These are phyloP conservation scores for Tenthredo amoena DNA, from an alignment of 2,888 invertebrate species.

Conservation along the genomic window DNA sequence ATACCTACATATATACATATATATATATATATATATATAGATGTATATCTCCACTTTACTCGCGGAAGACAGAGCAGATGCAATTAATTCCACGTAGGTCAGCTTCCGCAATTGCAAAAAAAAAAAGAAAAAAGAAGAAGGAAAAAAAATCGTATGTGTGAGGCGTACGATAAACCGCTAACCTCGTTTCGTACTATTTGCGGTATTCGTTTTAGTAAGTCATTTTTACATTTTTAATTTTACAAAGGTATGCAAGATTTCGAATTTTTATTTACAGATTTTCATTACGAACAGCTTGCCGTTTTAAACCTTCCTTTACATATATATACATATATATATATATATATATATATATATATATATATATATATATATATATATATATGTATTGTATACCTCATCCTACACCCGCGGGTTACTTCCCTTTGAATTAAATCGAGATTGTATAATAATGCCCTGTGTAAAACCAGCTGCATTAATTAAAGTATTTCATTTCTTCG, in stretches of 20 bases:
- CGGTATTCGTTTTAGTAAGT: background rate
- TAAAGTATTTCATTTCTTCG: background rate
- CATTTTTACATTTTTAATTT: background rate
- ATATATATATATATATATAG: too few relatives aligned
- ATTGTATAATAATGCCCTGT: constrained; percentile 20
- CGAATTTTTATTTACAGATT: background rate
- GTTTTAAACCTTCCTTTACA: background rate
- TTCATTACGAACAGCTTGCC: constrained; percentile 14
- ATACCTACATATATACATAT: background rate
- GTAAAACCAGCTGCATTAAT: background rate
- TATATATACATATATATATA: background rate
- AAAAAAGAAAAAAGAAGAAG: background rate
- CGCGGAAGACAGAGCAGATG: background rate
- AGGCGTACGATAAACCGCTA: background rate
- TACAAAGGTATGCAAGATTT: background rate
- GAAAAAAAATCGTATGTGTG: background rate
- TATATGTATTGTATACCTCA: background rate
- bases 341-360: too few relatives aligned
- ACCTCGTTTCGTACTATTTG: background rate
- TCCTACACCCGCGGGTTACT: background rate
- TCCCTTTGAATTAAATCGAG: constrained; percentile 22
- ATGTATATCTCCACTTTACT: background rate
- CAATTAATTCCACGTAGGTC: background rate
- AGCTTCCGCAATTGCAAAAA: background rate
- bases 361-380: background rate